Evolutionary conservation across 2,113 vertebrate genomes (phyloP).

Genomic region (Muntiacus muntjak): DNA sequence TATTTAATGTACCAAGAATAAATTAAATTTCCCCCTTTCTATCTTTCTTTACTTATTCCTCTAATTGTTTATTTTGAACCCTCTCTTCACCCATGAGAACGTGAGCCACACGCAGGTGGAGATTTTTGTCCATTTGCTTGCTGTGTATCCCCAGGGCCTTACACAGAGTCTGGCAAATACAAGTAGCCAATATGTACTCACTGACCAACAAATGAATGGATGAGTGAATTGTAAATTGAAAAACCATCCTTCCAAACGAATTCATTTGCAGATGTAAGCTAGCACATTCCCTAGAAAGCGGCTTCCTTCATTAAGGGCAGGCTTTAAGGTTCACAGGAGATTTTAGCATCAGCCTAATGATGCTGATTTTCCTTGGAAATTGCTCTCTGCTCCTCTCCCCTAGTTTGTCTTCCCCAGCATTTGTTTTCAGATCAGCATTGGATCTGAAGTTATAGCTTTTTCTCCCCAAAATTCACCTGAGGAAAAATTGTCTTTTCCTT

Average conservation of each 20-base stretch:
- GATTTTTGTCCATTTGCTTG: neutral
- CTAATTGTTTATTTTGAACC: neutral
- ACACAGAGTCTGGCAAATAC: neutral
- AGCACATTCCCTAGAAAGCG: neutral
- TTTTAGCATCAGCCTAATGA: neutral
- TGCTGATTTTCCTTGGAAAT: neutral
- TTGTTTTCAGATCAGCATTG: neutral
- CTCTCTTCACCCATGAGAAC: neutral
- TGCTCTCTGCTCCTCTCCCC: neutral
- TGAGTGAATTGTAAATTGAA: neutral
- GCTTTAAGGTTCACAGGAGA: neutral
- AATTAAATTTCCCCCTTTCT: neutral
- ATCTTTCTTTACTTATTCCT: neutral
- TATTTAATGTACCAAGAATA: neutral
- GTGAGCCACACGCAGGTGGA: neutral
- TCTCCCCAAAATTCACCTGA: neutral
- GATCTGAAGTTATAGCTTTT: neutral
- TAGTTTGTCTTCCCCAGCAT: neutral
- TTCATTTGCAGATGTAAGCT: neutral
- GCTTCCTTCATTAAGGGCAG: neutral
- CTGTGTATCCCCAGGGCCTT: neutral
- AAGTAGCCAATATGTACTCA: neutral
- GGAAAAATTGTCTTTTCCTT: neutral
- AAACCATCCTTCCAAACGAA: neutral
- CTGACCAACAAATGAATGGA: neutral